Evolutionary conservation across 1,140 invertebrate species (phyloP).

Genomic region (Drosophila kikkawai): DNA sequence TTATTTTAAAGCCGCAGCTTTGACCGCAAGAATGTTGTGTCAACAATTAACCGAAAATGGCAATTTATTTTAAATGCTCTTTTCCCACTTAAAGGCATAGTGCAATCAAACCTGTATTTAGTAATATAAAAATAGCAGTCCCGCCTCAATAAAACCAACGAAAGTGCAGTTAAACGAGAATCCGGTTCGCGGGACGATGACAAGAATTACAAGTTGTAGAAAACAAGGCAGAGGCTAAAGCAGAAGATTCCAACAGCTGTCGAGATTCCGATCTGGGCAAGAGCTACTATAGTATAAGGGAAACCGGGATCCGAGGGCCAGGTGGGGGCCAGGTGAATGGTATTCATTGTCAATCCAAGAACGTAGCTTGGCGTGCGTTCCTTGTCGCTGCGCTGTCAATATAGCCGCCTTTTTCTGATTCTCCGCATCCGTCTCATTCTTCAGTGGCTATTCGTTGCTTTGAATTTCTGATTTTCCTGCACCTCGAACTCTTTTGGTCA

Average conservation of each 20-base stretch:
- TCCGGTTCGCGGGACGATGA: conserved; percentile 50
- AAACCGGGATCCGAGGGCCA: neutral
- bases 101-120: conserved; percentile 55
- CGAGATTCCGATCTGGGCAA: conserved; percentile 39
- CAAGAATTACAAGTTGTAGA: conserved; percentile 48
- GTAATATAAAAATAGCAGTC: conserved; percentile 38
- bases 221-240: conserved; percentile 4
- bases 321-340: conserved; percentile 3
- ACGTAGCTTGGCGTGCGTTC: conserved; percentile 65
- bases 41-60: conserved; percentile 58
- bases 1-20: conserved; percentile 9
- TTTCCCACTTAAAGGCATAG: conserved; percentile 52
- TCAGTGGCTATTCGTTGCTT: conserved; percentile 26
- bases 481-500: conserved; percentile 57
- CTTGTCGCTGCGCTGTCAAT: conserved; percentile 11
- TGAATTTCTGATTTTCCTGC: conserved; percentile 55
- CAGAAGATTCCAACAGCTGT: conserved; percentile 32
- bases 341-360: conserved; percentile 50
- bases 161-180: conserved; percentile 73
- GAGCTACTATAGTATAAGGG: conserved; percentile 16
- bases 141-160: conserved; percentile 45
- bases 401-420: conserved; percentile 6
- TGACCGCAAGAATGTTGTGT: conserved; percentile 71
- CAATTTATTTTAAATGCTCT: conserved; percentile 61
- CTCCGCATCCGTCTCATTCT: conserved; percentile 7